These are phyloP conservation scores for Chaetophractus vellerosus DNA, from an alignment of 2,797 vertebrate species.

Conservation along the genomic window DNA sequence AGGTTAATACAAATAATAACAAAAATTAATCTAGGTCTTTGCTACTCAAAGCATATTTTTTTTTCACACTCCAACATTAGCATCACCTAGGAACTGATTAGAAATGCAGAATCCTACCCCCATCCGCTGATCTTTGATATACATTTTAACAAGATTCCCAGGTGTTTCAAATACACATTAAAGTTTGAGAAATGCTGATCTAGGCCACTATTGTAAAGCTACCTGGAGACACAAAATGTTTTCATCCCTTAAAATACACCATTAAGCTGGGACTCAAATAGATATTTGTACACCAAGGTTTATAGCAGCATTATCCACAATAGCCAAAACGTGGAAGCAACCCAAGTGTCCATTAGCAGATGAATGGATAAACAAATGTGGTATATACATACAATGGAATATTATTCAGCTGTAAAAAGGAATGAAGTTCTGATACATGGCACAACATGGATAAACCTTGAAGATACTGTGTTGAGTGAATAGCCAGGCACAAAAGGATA, in stretches of 20 bases:
- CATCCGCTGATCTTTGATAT: not conserved
- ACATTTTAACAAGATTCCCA: not conserved
- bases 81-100: not conserved
- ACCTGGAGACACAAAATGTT: not conserved
- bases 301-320: too few species aligned
- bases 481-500: too few species aligned
- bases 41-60: not conserved
- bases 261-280: too few species aligned
- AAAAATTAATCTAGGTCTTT: constrained; percentile 1
- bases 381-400: too few species aligned
- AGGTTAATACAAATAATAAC: not conserved
- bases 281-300: too few species aligned
- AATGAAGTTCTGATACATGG: too few species aligned
- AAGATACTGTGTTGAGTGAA: too few species aligned
- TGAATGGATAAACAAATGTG: too few species aligned
- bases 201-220: not conserved
- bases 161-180: not conserved
- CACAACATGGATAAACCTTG: too few species aligned
- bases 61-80: not conserved
- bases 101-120: not conserved
- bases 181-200: not conserved
- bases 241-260: not conserved
- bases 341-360: too few species aligned
- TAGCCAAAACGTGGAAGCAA: too few species aligned
- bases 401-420: too few species aligned